Evolutionary conservation across 1,140 invertebrate species (phyloP).

Genomic region (Callitettix versicolor): DNA sequence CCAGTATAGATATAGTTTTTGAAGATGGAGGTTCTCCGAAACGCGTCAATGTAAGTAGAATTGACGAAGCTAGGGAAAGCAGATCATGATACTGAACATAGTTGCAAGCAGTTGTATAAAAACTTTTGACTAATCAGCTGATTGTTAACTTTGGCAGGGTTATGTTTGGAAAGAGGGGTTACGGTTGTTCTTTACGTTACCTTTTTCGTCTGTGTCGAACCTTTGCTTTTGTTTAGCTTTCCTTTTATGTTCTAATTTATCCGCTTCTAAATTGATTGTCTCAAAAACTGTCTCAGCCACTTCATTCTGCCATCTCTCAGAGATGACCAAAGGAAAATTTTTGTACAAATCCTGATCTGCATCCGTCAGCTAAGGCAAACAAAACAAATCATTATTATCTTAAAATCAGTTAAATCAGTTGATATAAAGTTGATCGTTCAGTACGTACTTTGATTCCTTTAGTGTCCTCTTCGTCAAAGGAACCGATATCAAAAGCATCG

Average conservation of each 20-base stretch:
- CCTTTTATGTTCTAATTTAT: constrained; percentile 90
- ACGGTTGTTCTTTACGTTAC: too few species aligned
- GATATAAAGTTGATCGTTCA: too few species aligned
- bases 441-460: constrained; percentile 88
- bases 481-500: constrained; percentile 99
- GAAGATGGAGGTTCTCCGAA: too few species aligned
- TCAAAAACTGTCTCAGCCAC: constrained; percentile 99
- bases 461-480: constrained; percentile 99
- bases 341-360: constrained; percentile 97
- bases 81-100: too few species aligned
- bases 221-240: constrained; percentile 89
- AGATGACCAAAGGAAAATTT: constrained; percentile 96
- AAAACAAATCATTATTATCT: background rate
- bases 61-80: too few species aligned
- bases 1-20: too few species aligned
- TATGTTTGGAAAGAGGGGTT: too few species aligned
- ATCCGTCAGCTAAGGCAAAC: constrained; percentile 62
- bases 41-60: too few species aligned
- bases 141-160: too few species aligned
- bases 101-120: too few species aligned
- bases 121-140: too few species aligned
- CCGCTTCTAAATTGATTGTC: constrained; percentile 92
- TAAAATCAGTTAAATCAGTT: too few species aligned
- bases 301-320: constrained; percentile 97
- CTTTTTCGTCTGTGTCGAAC: constrained; percentile 92